These are phyloP conservation scores for Pogonomyrmex barbatus DNA, from an alignment of 1,140 invertebrate genomes.

Conservation along the genomic window DNA sequence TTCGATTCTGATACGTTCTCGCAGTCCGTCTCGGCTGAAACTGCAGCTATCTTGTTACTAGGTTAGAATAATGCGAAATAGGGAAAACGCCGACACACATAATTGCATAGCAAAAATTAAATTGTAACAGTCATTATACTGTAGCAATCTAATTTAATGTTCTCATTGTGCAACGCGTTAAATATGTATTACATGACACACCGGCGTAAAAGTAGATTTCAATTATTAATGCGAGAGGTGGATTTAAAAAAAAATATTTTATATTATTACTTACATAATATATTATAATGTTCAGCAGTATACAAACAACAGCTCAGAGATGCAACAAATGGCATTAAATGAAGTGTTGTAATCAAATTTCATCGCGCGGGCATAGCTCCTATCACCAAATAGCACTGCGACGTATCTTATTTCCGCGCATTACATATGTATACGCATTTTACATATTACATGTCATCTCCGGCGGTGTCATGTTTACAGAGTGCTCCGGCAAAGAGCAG, in stretches of 20 bases:
- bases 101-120: background rate
- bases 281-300: background rate
- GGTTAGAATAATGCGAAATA: constrained; percentile 26
- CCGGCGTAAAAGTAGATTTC: background rate
- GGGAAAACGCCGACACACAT: background rate
- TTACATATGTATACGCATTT: constrained; percentile 65
- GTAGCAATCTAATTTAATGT: constrained; percentile 6
- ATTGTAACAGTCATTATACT: constrained; percentile 4
- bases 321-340: constrained; percentile 17
- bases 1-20: constrained; percentile 53
- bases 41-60: constrained; percentile 49
- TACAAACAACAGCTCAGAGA: background rate
- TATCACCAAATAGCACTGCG: constrained; percentile 29
- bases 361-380: background rate
- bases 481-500: constrained; percentile 44
- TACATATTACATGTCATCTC: constrained; percentile 52
- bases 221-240: background rate
- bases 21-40: constrained; percentile 4
- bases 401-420: constrained; percentile 58
- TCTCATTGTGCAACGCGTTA: background rate
- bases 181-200: background rate
- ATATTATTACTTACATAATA: background rate
- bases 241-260: no score
- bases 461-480: constrained; percentile 58
- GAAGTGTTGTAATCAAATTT: constrained; percentile 42